Percentiles rank a stretch among this genome's conserved stretches.
Conservation (phyloP, 2,797 vertebrate species). For the Scyliorhinus canicula region DNA sequence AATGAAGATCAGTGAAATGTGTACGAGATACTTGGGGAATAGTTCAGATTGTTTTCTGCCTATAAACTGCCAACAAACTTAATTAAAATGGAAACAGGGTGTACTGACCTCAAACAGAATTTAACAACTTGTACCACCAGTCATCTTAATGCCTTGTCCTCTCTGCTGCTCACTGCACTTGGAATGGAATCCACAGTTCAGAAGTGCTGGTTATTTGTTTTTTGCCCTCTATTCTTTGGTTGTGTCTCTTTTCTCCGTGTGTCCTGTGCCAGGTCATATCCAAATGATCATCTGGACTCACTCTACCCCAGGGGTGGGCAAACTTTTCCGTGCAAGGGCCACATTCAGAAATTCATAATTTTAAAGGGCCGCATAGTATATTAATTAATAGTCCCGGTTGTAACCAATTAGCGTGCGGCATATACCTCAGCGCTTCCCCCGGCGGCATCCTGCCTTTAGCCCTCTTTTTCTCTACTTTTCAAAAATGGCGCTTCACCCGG, state of each 20-base stretch:
- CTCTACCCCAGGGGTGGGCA: too few relatives aligned
- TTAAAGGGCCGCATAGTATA: too few relatives aligned
- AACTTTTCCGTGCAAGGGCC: too few relatives aligned
- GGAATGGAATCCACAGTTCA: neutral
- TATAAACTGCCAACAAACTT: neutral
- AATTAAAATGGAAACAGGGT: constrained; percentile 5
- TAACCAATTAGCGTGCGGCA: too few relatives aligned
- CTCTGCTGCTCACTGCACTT: neutral
- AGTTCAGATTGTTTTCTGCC: neutral
- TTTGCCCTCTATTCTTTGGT: neutral
- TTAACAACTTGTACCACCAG: neutral
- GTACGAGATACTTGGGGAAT: neutral
- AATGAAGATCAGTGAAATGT: constrained; percentile 7
- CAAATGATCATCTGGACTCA: neutral
- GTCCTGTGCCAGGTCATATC: neutral
- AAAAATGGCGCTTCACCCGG: too few relatives aligned
- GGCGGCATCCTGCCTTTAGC: too few relatives aligned
- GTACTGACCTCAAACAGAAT: constrained; percentile 20
- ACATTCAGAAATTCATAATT: too few relatives aligned
- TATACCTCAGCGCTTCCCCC: too few relatives aligned
- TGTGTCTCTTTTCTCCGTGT: neutral
- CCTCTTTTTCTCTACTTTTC: too few relatives aligned
- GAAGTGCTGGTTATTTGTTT: neutral
- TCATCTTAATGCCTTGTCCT: neutral
- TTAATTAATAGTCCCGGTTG: too few relatives aligned